Base-by-base conservation (phyloP, 1,140 invertebrate genomes). In the Spodoptera frugiperda region DNA sequence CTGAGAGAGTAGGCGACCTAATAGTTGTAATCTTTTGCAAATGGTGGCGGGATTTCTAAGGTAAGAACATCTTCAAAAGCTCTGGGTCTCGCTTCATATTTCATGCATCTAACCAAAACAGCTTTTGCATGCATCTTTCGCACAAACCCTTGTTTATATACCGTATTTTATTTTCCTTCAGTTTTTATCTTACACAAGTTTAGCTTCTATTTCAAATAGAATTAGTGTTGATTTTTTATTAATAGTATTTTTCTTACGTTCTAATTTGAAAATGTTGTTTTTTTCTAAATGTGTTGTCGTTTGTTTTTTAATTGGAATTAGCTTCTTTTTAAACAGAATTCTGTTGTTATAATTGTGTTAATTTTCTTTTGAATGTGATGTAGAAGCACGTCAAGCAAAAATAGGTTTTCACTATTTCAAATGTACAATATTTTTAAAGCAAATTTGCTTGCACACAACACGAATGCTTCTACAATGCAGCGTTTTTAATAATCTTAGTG, bases 31-130 rank as follows among this genome's bases (percentile, higher is more conserved):
- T 49, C 49, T 49, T n/a, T 49, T 71, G 17, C 48, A 25, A 44
- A 77, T 85, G 90, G 91, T 93, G 91, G 89, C 90, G 91, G 91
- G 89, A 39, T 82, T 88, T 83, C 85, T 55, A 81, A 91, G 90
- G 90, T 93, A 93, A 91, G 91, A 84, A 39, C 10, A 49, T 5
- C 10, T 55, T 73, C 33, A 6, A 39, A 61, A 48, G 61, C 48
- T 21, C 39, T 74, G 84, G 30, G 67, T 80, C 74, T 81, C 77
- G 86, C 85, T 88, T 90, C 83, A 82, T 87, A 82, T 67, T 89
- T 87, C 89, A 86, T 85, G 81, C 86, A 21, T 82, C 81, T 89
- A 86, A 84, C 71, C 61, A 48, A 48, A 48, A 61, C 71, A 17
- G 54, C 68, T 73, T 76, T 46, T 68, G 77, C 67, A 77, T 81